These are phyloP conservation scores for Xyrauchen texanus DNA, from an alignment of 2,113 vertebrate species.

Conservation along the genomic window DNA sequence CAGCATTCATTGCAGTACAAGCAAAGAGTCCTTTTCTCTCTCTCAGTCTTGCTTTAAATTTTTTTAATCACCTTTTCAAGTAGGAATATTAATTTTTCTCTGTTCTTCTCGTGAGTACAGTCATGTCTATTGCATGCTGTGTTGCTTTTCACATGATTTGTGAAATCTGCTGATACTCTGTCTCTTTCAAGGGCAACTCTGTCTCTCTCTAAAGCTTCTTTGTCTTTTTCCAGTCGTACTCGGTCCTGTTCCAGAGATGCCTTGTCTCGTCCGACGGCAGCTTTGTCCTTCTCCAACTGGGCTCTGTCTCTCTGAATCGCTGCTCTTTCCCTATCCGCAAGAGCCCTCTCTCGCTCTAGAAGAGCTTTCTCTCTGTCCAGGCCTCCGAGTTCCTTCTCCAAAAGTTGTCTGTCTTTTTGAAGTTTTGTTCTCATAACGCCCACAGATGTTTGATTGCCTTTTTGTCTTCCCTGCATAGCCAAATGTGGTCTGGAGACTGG, in stretches of 20 bases:
- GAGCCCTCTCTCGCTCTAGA: slow-evolving; percentile 58
- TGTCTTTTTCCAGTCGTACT: slow-evolving; percentile 59
- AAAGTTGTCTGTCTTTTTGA: slow-evolving; percentile 27
- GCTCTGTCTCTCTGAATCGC: slow-evolving; percentile 68
- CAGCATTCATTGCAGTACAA: no score
- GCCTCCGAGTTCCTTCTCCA: slow-evolving; percentile 32
- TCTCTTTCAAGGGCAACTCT: slow-evolving; percentile 61
- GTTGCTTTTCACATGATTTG: slow-evolving; percentile 20
- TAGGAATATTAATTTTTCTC: slow-evolving; percentile 47
- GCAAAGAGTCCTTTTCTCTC: background rate
- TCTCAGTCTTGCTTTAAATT: slow-evolving; percentile 24
- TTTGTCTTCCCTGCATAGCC: background rate
- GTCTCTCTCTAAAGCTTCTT: slow-evolving; percentile 17
- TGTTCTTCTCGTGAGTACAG: slow-evolving; percentile 41
- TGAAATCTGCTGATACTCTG: slow-evolving; percentile 27
- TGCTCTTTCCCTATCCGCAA: slow-evolving; percentile 67
- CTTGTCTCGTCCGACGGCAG: slow-evolving; percentile 61
- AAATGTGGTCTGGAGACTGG: background rate
- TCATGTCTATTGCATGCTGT: slow-evolving; percentile 14
- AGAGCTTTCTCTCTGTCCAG: slow-evolving; percentile 61
- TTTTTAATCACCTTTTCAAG: slow-evolving; percentile 53
- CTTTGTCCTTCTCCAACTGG: slow-evolving; percentile 71
- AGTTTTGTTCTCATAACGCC: slow-evolving; percentile 14
- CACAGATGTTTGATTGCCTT: background rate
- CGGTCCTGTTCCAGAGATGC: slow-evolving; percentile 53